A percentile compares a stretch with the other conserved stretches of the same genome.
These are phyloP conservation scores for Furnarius figulus DNA, from an alignment of 2,113 vertebrate genomes.

Conservation along the genomic window DNA sequence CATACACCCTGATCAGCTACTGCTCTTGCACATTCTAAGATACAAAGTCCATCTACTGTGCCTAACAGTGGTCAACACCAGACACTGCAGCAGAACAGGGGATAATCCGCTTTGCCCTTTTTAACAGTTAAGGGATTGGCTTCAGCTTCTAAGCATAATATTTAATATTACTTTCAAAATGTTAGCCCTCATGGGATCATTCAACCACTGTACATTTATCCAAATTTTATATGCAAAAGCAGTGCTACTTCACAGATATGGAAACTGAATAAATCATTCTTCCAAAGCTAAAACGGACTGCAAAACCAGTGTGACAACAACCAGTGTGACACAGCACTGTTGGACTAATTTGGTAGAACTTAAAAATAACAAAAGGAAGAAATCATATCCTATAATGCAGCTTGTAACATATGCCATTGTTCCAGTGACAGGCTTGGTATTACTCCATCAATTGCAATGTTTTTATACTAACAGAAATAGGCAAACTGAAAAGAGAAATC, in stretches of 20 bases:
- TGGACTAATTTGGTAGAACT: neutral
- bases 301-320: neutral
- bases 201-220: neutral
- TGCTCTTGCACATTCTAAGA: neutral
- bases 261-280: neutral
- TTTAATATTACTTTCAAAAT: neutral
- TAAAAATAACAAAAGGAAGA: neutral
- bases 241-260: neutral
- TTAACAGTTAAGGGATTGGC: neutral
- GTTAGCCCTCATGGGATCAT: neutral
- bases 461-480: neutral
- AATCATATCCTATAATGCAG: neutral
- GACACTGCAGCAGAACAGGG: neutral
- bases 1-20: neutral
- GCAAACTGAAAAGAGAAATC: neutral
- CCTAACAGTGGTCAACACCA: neutral
- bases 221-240: neutral
- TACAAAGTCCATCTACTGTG: neutral
- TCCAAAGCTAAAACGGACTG: neutral
- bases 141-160: neutral
- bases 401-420: neutral
- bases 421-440: neutral
- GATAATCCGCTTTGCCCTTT: neutral
- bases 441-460: neutral
- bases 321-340: neutral